phyloP scores from a whole-genome alignment of 2,113 vertebrate species.

The Melanocharis versteri region DNA sequence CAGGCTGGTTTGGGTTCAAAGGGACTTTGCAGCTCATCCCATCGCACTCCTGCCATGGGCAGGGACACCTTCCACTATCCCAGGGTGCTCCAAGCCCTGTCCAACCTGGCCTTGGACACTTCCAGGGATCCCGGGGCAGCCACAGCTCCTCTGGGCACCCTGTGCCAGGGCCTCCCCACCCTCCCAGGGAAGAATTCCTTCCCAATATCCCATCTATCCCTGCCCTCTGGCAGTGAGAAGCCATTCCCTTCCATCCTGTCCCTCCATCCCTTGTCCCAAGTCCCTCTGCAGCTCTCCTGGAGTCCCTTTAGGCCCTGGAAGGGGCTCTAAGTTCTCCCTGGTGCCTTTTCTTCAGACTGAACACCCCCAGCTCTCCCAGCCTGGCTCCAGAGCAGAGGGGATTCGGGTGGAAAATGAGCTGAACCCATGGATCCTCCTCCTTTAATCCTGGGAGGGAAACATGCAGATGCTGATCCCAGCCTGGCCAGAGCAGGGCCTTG shows the following conservation, averaged over 20 bases:
- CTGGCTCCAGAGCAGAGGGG: background rate
- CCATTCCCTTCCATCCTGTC: background rate
- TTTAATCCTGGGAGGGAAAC: background rate
- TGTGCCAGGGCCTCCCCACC: rapidly evolving
- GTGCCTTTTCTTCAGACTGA: background rate
- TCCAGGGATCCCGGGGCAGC: background rate
- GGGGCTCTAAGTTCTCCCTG: rapidly evolving
- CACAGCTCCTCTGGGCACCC: rapidly evolving
- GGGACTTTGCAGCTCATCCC: too few species aligned
- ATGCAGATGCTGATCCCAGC: background rate
- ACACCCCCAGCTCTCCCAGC: background rate
- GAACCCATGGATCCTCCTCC: background rate
- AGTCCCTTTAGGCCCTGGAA: background rate
- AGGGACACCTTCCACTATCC: rapidly evolving
- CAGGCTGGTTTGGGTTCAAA: background rate
- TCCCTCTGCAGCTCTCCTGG: background rate
- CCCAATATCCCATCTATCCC: rapidly evolving
- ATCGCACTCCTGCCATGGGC: too few species aligned
- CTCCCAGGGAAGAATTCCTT: rapidly evolving
- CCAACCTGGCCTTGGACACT: background rate
- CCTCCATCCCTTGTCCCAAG: background rate
- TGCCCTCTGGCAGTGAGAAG: background rate
- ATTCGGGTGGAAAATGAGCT: background rate
- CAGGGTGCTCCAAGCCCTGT: rapidly evolving
- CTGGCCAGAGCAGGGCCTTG: background rate